Percentiles rank a stretch among this genome's conserved stretches.
These are phyloP conservation scores for Chauna torquata DNA, from an alignment of 2,113 vertebrate species.

Conservation along the genomic window DNA sequence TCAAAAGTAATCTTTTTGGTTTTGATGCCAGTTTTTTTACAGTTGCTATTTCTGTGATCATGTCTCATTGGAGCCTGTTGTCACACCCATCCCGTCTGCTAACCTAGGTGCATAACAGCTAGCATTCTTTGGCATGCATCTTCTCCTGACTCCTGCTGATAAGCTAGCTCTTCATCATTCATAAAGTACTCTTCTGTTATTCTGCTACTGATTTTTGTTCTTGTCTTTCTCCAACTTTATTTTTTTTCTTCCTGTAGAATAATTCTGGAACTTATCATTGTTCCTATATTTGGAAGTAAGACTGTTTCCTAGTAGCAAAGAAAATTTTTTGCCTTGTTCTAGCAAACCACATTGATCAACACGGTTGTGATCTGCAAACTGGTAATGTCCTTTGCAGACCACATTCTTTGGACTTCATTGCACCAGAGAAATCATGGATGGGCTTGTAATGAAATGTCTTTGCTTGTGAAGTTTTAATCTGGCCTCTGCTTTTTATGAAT, in stretches of 20 bases:
- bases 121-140: slow-evolving; percentile 56
- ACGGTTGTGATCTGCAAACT: background rate
- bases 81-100: background rate
- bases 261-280: slow-evolving; percentile 50
- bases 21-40: background rate
- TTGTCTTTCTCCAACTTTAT: slow-evolving; percentile 41
- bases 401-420: background rate
- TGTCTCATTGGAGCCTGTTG: background rate
- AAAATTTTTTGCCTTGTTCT: slow-evolving; percentile 16
- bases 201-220: slow-evolving; percentile 46
- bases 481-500: slow-evolving; percentile 21
- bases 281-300: slow-evolving; percentile 68
- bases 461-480: slow-evolving; percentile 27
- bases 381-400: background rate
- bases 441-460: slow-evolving; percentile 35
- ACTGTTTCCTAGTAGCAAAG: slow-evolving; percentile 20
- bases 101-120: slow-evolving; percentile 72
- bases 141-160: slow-evolving; percentile 59
- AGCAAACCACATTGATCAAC: background rate
- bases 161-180: background rate
- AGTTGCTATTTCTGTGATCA: background rate
- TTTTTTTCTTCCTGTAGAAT: slow-evolving; percentile 35
- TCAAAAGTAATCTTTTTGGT: background rate
- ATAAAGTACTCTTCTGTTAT: slow-evolving; percentile 29
- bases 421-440: background rate